Percentiles rank a stretch among this genome's conserved stretches.
Evolutionary conservation across 2,797 vertebrate species (phyloP).

Genomic region (Rhynchonycteris naso): DNA sequence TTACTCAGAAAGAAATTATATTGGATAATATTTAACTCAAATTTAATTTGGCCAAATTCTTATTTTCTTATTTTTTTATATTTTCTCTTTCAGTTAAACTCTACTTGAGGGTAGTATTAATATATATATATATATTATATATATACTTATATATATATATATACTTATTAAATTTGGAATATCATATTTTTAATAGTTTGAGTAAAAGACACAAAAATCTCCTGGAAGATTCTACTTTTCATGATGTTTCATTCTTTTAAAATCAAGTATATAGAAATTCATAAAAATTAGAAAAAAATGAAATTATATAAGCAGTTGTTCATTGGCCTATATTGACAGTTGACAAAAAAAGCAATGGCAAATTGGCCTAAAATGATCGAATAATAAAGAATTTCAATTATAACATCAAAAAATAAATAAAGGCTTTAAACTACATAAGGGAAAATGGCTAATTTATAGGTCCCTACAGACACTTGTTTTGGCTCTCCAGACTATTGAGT

Average conservation of each 20-base stretch:
- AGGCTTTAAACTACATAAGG: not conserved
- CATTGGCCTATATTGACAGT: not conserved
- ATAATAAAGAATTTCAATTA: not conserved
- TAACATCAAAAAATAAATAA: not conserved
- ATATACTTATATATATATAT: not conserved
- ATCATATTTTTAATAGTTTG: not conserved
- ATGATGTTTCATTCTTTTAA: not conserved
- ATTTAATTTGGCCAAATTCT: not conserved
- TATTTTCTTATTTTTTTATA: not conserved
- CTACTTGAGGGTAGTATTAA: not conserved
- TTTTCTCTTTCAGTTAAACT: not conserved
- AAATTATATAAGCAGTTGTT: not conserved
- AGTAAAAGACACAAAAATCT: not conserved
- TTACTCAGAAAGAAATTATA: not conserved
- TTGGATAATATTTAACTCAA: not conserved
- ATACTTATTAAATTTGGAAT: not conserved
- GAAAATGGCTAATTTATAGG: not conserved
- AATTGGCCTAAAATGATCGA: not conserved
- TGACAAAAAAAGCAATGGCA: not conserved
- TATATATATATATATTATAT: not conserved
- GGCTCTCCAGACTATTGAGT: not conserved
- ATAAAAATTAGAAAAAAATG: not conserved
- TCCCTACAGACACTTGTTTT: not conserved
- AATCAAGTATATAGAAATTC: not conserved
- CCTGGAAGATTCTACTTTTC: not conserved